A percentile compares a stretch with the other conserved stretches of the same genome.
These are phyloP conservation scores for Rhagoletis zephyria DNA, from an alignment of 1,140 invertebrate species.

Conservation along the genomic window DNA sequence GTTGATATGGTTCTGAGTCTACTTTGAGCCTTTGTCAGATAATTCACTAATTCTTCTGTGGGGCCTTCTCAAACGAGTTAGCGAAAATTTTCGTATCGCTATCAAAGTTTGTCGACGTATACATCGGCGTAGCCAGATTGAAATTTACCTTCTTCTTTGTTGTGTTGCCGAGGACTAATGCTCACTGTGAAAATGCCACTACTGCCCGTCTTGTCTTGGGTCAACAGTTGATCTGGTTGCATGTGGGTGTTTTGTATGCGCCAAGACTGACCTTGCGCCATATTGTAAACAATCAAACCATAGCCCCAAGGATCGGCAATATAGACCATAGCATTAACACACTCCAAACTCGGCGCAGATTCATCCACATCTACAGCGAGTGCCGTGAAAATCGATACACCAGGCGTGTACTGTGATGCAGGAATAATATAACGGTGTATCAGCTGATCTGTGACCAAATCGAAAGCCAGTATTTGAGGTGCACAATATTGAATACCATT, in stretches of 20 bases:
- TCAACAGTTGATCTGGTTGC: slow-evolving; percentile 79
- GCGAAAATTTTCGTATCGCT: too few species aligned
- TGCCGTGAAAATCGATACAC: slow-evolving; percentile 75
- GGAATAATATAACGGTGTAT: slow-evolving; percentile 76
- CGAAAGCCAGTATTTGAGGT: slow-evolving; percentile 79
- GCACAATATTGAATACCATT: slow-evolving; percentile 75
- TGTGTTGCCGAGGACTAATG: slow-evolving; percentile 75
- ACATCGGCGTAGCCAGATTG: too few species aligned
- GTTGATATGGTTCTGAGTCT: too few species aligned
- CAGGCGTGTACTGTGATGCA: slow-evolving; percentile 67
- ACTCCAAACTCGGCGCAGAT: slow-evolving; percentile 70
- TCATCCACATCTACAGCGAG: slow-evolving; percentile 77
- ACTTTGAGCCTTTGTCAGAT: too few species aligned
- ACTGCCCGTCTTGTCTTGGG: slow-evolving; percentile 78
- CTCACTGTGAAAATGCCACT: slow-evolving; percentile 81
- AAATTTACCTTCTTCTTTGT: slow-evolving; percentile 31
- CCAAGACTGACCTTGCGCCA: slow-evolving; percentile 77
- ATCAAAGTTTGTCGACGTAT: too few species aligned
- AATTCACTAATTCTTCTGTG: too few species aligned
- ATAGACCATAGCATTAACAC: slow-evolving; percentile 81
- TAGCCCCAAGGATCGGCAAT: slow-evolving; percentile 84
- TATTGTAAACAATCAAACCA: slow-evolving; percentile 82
- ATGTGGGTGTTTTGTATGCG: slow-evolving; percentile 80
- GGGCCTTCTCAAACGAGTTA: too few species aligned
- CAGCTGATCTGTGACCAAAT: slow-evolving; percentile 75